These are phyloP conservation scores for Zaprionus ghesquierei DNA, from an alignment of 1,140 invertebrate genomes.

Conservation along the genomic window DNA sequence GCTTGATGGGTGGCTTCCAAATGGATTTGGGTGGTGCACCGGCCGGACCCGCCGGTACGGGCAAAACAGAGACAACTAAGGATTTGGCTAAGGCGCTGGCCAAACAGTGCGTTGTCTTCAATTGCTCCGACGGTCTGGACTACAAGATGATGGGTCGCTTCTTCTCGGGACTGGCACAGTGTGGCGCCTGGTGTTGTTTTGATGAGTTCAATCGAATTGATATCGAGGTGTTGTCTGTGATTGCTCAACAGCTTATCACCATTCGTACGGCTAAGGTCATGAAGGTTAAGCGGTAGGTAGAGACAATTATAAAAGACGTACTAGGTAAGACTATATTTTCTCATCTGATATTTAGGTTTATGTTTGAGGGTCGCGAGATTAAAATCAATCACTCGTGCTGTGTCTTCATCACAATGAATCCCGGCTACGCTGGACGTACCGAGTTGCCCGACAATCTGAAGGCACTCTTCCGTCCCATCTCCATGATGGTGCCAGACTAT, in stretches of 20 bases:
- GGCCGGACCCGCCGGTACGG: slow-evolving; percentile 93
- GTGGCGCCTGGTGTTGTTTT: slow-evolving; percentile 95
- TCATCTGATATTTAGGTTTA: slow-evolving; percentile 84
- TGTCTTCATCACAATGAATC: slow-evolving; percentile 96
- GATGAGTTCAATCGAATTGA: slow-evolving; percentile 96
- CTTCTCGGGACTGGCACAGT: slow-evolving; percentile 93
- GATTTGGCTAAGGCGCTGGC: slow-evolving; percentile 94
- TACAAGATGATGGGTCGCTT: slow-evolving; percentile 95
- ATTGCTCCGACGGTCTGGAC: slow-evolving; percentile 93
- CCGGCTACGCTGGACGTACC: slow-evolving; percentile 93
- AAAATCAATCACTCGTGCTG: slow-evolving; percentile 92
- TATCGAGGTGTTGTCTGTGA: slow-evolving; percentile 95
- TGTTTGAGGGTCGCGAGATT: slow-evolving; percentile 95
- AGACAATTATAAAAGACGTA: too few relatives aligned
- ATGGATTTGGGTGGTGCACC: slow-evolving; percentile 93
- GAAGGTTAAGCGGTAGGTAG: slow-evolving; percentile 86
- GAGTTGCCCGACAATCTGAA: slow-evolving; percentile 93
- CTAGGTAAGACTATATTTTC: neutral
- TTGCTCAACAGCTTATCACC: slow-evolving; percentile 92
- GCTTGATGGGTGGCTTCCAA: slow-evolving; percentile 93
- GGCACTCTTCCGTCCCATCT: slow-evolving; percentile 93
- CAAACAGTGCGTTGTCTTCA: slow-evolving; percentile 95
- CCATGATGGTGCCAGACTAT: slow-evolving; percentile 97
- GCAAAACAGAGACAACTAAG: slow-evolving; percentile 97
- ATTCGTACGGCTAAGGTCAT: slow-evolving; percentile 89